Evolutionary conservation across 2,113 vertebrate species (phyloP).

Genomic region (Merops nubicus): DNA sequence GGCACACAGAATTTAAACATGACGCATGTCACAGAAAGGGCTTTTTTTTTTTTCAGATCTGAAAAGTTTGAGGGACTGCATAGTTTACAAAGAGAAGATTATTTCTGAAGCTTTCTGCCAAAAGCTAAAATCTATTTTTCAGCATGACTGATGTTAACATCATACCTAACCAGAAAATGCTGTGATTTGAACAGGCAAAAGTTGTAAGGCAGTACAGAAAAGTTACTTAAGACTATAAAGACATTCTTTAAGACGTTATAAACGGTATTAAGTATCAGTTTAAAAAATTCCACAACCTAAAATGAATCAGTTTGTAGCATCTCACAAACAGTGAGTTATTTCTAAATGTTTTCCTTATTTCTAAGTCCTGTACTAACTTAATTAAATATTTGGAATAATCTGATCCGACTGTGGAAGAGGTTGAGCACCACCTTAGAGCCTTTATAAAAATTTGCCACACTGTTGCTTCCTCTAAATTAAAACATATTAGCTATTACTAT

Average conservation of each 20-base stretch:
- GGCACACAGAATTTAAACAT: not conserved
- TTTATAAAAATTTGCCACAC: not conserved
- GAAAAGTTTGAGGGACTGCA: slow-evolving; percentile 33
- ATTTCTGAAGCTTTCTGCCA: slow-evolving; percentile 39
- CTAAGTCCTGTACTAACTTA: not conserved
- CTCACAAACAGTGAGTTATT: slow-evolving; percentile 36
- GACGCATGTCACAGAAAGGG: not conserved
- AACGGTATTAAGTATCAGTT: slow-evolving; percentile 38
- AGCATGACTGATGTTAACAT: slow-evolving; percentile 44
- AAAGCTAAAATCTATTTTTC: slow-evolving; percentile 56
- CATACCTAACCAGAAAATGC: slow-evolving; percentile 46
- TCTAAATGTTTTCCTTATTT: slow-evolving; percentile 4
- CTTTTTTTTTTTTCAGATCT: not conserved
- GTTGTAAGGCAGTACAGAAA: slow-evolving; percentile 43
- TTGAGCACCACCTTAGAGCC: not conserved
- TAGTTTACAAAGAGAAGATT: slow-evolving; percentile 34
- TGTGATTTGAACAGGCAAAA: slow-evolving; percentile 13
- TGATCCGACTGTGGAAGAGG: not conserved
- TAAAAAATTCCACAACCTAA: slow-evolving; percentile 36
- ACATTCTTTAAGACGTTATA: slow-evolving; percentile 35
- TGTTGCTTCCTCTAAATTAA: not conserved
- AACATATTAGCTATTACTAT: not conserved
- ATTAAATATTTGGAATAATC: slow-evolving; percentile 8
- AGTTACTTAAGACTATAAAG: no score
- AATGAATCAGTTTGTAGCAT: slow-evolving; percentile 15